phyloP scores from a whole-genome alignment of 2,797 vertebrate genomes.

The Spea hammondii region DNA sequence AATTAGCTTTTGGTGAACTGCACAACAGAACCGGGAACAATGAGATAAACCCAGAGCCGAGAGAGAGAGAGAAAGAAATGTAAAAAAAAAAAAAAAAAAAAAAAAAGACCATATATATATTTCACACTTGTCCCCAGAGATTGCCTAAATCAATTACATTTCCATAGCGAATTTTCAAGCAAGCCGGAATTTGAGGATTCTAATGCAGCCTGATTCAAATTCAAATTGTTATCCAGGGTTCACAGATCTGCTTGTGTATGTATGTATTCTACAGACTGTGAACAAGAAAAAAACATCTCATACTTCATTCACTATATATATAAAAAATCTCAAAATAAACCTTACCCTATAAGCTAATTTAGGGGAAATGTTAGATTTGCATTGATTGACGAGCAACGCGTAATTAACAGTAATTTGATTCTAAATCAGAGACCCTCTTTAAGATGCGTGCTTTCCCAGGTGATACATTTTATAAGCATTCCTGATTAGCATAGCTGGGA shows the following conservation, averaged over 20 bases:
- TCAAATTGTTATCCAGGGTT: conserved; percentile 23
- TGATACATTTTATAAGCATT: too few species aligned
- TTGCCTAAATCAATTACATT: conserved; percentile 23
- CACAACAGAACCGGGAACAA: neutral
- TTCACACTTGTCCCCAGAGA: conserved; percentile 11
- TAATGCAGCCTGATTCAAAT: conserved; percentile 40
- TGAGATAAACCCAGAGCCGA: neutral
- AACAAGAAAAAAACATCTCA: neutral
- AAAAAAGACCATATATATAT: neutral
- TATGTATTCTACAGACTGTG: conserved; percentile 25
- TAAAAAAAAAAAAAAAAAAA: too few species aligned
- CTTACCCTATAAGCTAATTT: neutral
- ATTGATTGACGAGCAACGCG: too few species aligned
- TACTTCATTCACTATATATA: conserved; percentile 14
- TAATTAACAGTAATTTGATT: too few species aligned
- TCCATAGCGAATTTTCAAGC: conserved; percentile 27
- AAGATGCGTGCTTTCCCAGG: too few species aligned
- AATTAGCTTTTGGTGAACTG: neutral
- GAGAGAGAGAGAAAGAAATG: neutral
- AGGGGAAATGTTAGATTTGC: too few species aligned
- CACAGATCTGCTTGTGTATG: conserved; percentile 32
- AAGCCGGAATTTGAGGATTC: conserved; percentile 5
- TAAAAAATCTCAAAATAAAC: neutral
- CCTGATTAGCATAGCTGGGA: too few species aligned
- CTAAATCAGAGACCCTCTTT: too few species aligned